These are phyloP conservation scores for Stramonita haemastoma DNA, from an alignment of 2,888 invertebrate genomes.

Conservation along the genomic window DNA sequence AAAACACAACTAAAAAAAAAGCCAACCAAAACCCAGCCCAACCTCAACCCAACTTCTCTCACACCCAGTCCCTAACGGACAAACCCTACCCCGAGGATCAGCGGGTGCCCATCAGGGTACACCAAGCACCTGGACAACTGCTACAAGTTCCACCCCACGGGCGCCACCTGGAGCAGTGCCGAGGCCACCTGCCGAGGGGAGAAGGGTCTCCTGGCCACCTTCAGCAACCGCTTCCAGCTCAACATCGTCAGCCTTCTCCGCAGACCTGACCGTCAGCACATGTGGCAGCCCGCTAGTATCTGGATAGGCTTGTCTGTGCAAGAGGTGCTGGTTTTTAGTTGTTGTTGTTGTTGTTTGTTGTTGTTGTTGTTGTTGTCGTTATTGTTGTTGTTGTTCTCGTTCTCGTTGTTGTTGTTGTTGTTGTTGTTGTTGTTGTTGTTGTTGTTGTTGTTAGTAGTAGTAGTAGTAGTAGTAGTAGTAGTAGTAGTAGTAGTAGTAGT, in stretches of 20 bases:
- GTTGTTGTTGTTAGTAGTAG: no score
- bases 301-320: constrained; percentile 23
- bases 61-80: neutral
- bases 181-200: constrained; percentile 45
- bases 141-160: constrained; percentile 2
- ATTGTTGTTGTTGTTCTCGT: no score
- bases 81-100: neutral
- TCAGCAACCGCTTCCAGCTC: constrained; percentile 37
- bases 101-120: constrained; percentile 9
- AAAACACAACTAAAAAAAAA: neutral
- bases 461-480: no score
- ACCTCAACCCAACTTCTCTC: neutral
- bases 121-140: neutral
- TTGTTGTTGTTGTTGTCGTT: no score
- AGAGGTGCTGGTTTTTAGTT: no score
- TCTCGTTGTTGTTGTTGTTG: no score
- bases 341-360: no score
- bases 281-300: neutral
- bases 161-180: constrained; percentile 26
- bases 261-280: neutral
- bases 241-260: constrained; percentile 19
- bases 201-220: constrained; percentile 49
- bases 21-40: neutral
- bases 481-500: neutral
- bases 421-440: no score